Evolutionary conservation across 2,113 vertebrate species (phyloP).

Genomic region (Gila orcuttii): DNA sequence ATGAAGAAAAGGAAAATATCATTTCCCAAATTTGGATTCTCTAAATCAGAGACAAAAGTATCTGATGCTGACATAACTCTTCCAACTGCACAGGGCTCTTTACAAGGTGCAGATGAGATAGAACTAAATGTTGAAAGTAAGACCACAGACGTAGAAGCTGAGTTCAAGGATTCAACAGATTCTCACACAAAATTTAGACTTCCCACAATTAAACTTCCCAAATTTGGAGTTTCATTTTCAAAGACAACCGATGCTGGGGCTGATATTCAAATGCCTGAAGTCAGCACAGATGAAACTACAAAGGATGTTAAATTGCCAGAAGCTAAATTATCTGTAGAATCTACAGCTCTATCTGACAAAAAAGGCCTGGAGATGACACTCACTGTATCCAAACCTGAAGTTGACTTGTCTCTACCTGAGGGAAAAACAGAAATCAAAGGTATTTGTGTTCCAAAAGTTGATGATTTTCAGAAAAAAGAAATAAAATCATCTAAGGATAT

Average conservation of each 20-base stretch:
- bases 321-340: neutral
- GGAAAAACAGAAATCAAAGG: conserved; percentile 25
- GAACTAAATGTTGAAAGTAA: conserved; percentile 44
- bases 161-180: conserved; percentile 38
- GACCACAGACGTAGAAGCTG: conserved; percentile 23
- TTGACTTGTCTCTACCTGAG: neutral
- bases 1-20: conserved; percentile 65
- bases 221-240: conserved; percentile 50
- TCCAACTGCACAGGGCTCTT: conserved; percentile 37
- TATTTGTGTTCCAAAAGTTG: conserved; percentile 40
- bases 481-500: conserved; percentile 49
- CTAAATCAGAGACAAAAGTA: conserved; percentile 60
- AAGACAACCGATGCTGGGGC: neutral
- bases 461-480: conserved; percentile 55
- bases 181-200: conserved; percentile 58
- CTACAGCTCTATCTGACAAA: conserved; percentile 15
- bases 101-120: conserved; percentile 54
- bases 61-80: conserved; percentile 48
- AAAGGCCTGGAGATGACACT: conserved; percentile 53
- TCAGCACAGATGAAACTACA: neutral
- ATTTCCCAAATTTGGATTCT: conserved; percentile 67
- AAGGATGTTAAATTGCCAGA: conserved; percentile 16
- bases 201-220: conserved; percentile 53
- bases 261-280: conserved; percentile 24
- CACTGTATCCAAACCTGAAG: conserved; percentile 44